Evolutionary conservation across 2,888 invertebrate species (phyloP), one percentile per base, ranked within the genome.

Genomic region (Clivina fossor): DNA sequence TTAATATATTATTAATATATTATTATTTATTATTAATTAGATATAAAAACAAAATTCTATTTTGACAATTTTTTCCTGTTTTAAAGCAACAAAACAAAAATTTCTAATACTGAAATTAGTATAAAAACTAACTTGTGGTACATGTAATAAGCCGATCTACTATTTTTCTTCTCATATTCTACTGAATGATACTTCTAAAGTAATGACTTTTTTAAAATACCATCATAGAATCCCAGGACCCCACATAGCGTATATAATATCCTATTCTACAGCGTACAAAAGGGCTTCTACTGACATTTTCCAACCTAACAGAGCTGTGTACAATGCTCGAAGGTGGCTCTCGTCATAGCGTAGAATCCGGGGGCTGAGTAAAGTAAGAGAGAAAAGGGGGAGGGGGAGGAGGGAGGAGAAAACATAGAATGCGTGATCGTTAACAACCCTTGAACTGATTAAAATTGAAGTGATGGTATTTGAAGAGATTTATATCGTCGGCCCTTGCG

Each of bases 281-380:
- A 55, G 55, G 55, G 30, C 55, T 55, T 38, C 16, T 35, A 30
- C 47, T 55, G 55, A 55, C 55, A 55, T 55, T 55, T 55, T 18
- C 49, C 37, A 49, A 32, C n/a, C 47, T 33, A 16, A 18, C 22
- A 48, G 33, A 18, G n/a, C n/a, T n/a, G n/a, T n/a, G n/a, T n/a
- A n/a, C n/a, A n/a, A n/a, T n/a, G n/a, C n/a, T n/a, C n/a, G n/a
- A n/a, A n/a, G n/a, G n/a, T n/a, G n/a, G n/a, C n/a, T n/a, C n/a
- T n/a, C n/a, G n/a, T n/a, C n/a, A n/a, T n/a, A n/a, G n/a, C n/a
- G n/a, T n/a, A n/a, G n/a, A n/a, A n/a, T n/a, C n/a, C n/a, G n/a
- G n/a, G n/a, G n/a, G n/a, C n/a, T n/a, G n/a, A n/a, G n/a, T n/a
- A n/a, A n/a, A n/a, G n/a, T n/a, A n/a, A n/a, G n/a, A n/a, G n/a